A percentile compares a stretch with the other conserved stretches of the same genome.
phyloP scores from a whole-genome alignment of 2,113 vertebrate species.

The Ursus arctos region DNA sequence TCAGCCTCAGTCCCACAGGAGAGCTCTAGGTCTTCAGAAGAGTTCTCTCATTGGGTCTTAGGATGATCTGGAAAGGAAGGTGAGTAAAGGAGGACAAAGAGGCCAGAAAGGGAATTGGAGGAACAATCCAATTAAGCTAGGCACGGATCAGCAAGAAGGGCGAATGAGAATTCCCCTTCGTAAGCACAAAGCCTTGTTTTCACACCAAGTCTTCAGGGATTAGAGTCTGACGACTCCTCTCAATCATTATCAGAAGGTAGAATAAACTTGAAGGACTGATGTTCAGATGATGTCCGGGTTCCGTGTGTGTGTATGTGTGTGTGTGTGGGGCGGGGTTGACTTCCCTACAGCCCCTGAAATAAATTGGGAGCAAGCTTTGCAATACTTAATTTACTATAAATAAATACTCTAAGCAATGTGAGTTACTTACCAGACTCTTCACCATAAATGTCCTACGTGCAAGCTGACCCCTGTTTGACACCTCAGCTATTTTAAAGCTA shows the following conservation, averaged over 20 bases:
- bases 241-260: slow-evolving; percentile 63
- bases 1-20: not conserved
- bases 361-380: slow-evolving; percentile 19
- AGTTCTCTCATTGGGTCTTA: not conserved
- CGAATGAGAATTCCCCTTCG: not conserved
- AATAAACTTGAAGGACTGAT: slow-evolving; percentile 48
- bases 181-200: not conserved
- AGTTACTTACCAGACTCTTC: slow-evolving; percentile 67
- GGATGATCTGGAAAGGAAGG: not conserved
- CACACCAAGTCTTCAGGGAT: not conserved
- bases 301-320: rapidly evolving
- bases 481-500: slow-evolving; percentile 80
- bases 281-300: slow-evolving; percentile 17
- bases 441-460: slow-evolving; percentile 68
- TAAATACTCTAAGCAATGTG: slow-evolving; percentile 17
- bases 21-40: not conserved
- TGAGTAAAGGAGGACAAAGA: not conserved
- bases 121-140: no score
- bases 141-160: not conserved
- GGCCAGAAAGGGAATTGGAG: not conserved
- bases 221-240: not conserved
- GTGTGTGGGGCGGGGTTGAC: not conserved
- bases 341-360: not conserved
- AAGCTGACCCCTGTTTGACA: slow-evolving; percentile 76
- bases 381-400: slow-evolving; percentile 80